phyloP scores from a whole-genome alignment of 2,113 vertebrate species.

The Crotophaga sulcirostris region DNA sequence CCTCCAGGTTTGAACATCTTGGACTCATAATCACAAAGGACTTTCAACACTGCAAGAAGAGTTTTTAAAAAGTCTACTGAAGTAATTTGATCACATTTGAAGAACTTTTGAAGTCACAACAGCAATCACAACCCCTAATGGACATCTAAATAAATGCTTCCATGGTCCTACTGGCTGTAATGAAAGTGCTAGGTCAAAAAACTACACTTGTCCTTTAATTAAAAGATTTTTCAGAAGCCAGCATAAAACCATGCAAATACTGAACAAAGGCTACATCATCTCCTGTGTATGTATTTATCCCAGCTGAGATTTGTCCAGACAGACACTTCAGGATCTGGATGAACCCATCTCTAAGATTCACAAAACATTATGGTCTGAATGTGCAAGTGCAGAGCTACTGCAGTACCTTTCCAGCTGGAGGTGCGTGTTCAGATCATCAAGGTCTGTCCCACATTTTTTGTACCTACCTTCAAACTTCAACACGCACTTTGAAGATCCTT shows the following conservation, averaged over 20 bases:
- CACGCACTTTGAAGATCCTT: rapidly evolving
- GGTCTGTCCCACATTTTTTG: not conserved
- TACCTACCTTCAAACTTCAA: not conserved
- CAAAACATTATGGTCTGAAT: not conserved
- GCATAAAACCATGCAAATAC: not conserved
- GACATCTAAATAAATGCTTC: not conserved
- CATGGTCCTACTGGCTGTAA: not conserved
- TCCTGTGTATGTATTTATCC: not conserved
- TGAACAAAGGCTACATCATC: not conserved
- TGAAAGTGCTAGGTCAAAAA: not conserved
- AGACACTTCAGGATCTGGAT: not conserved
- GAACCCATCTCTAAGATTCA: not conserved
- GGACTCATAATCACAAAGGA: not conserved
- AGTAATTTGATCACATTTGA: not conserved
- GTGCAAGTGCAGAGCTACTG: not conserved
- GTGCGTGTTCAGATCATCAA: not conserved
- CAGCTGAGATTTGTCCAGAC: not conserved
- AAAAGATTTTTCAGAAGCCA: not conserved
- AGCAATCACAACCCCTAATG: not conserved
- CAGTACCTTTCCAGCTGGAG: not conserved
- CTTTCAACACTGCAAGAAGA: not conserved
- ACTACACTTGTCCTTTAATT: not conserved
- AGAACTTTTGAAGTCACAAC: not conserved
- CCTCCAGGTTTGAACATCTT: not conserved
- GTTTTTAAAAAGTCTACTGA: not conserved